Evolutionary conservation across 2,888 invertebrate genomes (phyloP), one percentile per base, ranked within the genome.

Genomic region (Atherix ibis): DNA sequence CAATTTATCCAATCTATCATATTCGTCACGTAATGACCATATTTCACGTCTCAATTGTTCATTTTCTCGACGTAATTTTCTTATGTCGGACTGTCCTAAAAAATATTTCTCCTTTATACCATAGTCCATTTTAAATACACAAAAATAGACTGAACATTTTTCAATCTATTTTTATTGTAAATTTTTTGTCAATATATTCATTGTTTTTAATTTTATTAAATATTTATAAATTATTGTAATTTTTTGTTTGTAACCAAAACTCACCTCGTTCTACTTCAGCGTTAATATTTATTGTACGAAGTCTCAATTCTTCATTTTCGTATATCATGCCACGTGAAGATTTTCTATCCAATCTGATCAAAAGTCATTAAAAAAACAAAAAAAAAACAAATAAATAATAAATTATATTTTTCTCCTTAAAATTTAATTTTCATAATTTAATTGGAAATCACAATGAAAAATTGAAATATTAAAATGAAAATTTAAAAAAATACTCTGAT

Each of bases 261-360:
- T 31, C 16, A 84, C 85, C 85, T 71, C 82, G 71, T 63, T 89
- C 89, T 32, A 89, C 84, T 67, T 88, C 88, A 37, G 87, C 88
- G 58, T 87, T 88, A 53, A 88, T 88, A 53, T 87, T 84, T 56
- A 88, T 87, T 22, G 88, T 88, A 49, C 87, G 73, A 54, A 88
- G 64, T 45, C 89, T 68, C 34, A 89, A 67, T 60, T 88, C 89
- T 55, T 89, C 89, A 69, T 89, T 89, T 65, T 89, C 89, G 67
- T 82, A 88, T 48, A 88, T 76, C 85, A 88, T 88, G 44, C 88
- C 88, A 56, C 88, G 76, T 43, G 87, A 85, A 35, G 87, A 85
- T 63, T 84, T 84, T 53, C 85, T 73, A 66, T 89, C 88, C 67
- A 88, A 76, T 64, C 78, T 79, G 19, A 3, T 26, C 26, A 13